phyloP scores from a whole-genome alignment of 2,797 vertebrate species.

The Myotis vivesi region DNA sequence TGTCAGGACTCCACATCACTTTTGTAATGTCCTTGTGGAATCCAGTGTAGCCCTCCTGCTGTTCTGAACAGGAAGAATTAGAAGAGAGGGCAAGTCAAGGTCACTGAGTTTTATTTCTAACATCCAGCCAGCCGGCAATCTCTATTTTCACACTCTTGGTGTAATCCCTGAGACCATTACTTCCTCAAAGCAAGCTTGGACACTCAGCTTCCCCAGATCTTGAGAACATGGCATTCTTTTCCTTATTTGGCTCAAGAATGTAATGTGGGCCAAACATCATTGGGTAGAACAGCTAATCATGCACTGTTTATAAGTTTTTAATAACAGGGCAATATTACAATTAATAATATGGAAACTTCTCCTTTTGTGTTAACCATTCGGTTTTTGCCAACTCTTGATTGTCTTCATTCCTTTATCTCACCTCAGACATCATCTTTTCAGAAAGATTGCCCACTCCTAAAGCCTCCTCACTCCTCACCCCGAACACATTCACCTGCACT shows the following conservation, averaged over 20 bases:
- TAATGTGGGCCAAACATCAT: background rate
- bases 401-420: background rate
- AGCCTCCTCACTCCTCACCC: background rate
- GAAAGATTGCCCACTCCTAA: background rate
- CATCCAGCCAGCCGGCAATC: background rate
- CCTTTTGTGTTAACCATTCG: background rate
- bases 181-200: background rate
- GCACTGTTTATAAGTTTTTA: no score
- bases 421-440: background rate
- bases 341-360: background rate
- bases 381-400: background rate
- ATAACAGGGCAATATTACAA: background rate
- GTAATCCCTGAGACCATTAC: accelerated
- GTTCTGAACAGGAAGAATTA: background rate
- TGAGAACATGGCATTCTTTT: background rate
- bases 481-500: background rate
- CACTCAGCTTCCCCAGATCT: background rate
- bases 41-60: background rate
- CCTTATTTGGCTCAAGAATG: background rate
- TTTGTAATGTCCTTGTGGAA: background rate
- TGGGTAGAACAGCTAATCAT: background rate
- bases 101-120: background rate
- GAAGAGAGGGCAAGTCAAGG: background rate
- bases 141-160: no score
- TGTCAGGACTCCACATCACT: background rate